These are phyloP conservation scores for Lampris megalopsis DNA, from an alignment of 2,113 vertebrate genomes.

Conservation along the genomic window DNA sequence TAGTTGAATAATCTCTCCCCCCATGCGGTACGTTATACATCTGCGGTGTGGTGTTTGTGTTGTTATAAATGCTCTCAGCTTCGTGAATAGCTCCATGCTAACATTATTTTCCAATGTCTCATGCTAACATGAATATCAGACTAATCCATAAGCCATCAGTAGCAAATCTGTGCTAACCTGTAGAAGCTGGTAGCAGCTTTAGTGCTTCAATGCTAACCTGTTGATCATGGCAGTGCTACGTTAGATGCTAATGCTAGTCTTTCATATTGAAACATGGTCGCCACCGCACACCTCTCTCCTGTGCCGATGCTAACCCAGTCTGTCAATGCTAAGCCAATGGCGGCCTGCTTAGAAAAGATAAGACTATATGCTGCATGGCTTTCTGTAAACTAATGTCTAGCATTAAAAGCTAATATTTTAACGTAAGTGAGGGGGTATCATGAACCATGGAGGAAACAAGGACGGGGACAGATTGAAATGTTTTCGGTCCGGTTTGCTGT, in stretches of 20 bases:
- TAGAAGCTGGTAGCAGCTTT: slow-evolving; percentile 19
- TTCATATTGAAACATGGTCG: neutral
- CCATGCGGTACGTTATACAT: neutral
- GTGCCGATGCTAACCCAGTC: neutral
- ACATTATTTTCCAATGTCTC: slow-evolving; percentile 8
- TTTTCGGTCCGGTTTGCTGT: too few species aligned
- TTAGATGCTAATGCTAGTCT: slow-evolving; percentile 11
- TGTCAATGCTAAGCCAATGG: neutral
- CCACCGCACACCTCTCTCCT: too few species aligned
- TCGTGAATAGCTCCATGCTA: neutral
- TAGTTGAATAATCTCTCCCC: slow-evolving; percentile 1
- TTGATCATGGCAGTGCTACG: slow-evolving; percentile 30
- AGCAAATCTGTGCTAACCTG: neutral
- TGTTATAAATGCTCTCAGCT: too few species aligned
- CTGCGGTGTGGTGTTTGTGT: too few species aligned
- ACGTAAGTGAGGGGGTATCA: too few species aligned
- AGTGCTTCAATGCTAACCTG: slow-evolving; percentile 5
- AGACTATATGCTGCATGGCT: neutral
- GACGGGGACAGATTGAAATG: too few species aligned
- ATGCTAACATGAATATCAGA: neutral
- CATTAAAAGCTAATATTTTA: too few species aligned
- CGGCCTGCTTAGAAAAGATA: neutral
- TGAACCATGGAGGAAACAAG: too few species aligned
- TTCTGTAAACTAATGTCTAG: neutral
- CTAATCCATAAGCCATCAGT: slow-evolving; percentile 15